phyloP scores from a whole-genome alignment of 1,140 invertebrate species.

The Lamellibrachia luymesi region DNA sequence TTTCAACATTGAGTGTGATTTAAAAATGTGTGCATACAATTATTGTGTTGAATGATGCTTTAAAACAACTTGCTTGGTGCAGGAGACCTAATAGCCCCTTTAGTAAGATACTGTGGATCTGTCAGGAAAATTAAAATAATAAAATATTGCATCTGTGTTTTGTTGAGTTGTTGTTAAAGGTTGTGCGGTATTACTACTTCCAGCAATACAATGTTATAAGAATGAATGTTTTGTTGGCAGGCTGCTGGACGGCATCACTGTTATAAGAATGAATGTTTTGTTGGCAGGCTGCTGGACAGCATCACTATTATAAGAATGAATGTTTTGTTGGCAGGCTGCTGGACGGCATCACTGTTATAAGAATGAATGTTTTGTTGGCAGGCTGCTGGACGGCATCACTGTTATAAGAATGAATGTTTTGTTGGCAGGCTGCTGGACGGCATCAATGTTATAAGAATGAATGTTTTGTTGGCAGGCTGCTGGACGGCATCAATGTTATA shows the following conservation, averaged over 20 bases:
- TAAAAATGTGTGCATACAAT: too few relatives aligned
- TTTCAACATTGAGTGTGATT: not conserved
- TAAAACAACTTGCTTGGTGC: too few relatives aligned
- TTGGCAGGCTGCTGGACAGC: slow-evolving; percentile 76
- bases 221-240: slow-evolving; percentile 57
- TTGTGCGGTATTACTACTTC: too few relatives aligned
- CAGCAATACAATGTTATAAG: not conserved
- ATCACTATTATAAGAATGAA: slow-evolving; percentile 67
- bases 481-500: slow-evolving; percentile 76
- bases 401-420: slow-evolving; percentile 52
- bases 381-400: slow-evolving; percentile 84
- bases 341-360: slow-evolving; percentile 76
- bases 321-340: slow-evolving; percentile 67
- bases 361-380: slow-evolving; percentile 48
- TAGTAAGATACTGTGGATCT: too few relatives aligned
- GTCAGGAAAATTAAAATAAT: not conserved
- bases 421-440: slow-evolving; percentile 74
- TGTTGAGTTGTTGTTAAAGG: too few relatives aligned
- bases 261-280: slow-evolving; percentile 38
- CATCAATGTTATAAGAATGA: slow-evolving; percentile 69
- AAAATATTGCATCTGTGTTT: not conserved
- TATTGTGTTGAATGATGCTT: too few relatives aligned
- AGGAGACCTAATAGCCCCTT: too few relatives aligned
- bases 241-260: slow-evolving; percentile 84
- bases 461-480: slow-evolving; percentile 67